Evolutionary conservation across 64 coral and sea anemone genomes (phyloP), one percentile per base, ranked within the genome.

Genomic region (Porites lutea): DNA sequence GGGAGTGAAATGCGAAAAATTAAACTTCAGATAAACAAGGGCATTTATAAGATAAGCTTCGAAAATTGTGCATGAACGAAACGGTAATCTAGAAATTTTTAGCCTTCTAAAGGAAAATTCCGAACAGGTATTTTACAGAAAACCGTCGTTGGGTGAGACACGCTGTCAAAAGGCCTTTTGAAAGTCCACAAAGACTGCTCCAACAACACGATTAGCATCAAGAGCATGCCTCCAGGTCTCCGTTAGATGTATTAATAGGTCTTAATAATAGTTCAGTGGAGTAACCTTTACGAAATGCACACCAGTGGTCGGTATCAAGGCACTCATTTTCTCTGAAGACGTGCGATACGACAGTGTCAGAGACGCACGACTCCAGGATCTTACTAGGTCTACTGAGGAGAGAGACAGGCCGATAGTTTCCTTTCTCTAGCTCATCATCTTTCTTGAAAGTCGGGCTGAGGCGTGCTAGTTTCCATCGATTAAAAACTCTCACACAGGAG

Each of bases 321-420:
- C 62, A 16, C 62, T 88, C 37, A 14, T 85, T 76, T 23, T 83
- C 59, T 21, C 19, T 16, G 11, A 68, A 69, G 15, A 91, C 78
- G 44, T 91, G 89, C 22, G 49, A n/a, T 16, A 72, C 27, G 45
- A 91, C 47, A 11, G 78, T 27, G 65, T 72, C 89, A 18, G 47
- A 50, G 15, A 72, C 65, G 60, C 76, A 65, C 19, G 77, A 77
- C 74, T 89, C 87, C 70, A 88, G 10, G 48, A 88, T 88, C 45
- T 74, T 88, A 54, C 86, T 88, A 22, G 86, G 86, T 57, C 75
- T 54, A 59, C 86, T 74, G 13, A 88, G 86, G 15, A 88, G 70
- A 23, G 70, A 88, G 16, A 88, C 8, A 59, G 86, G 86, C 18
- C 86, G 49, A 76, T 88, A 88, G 52, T 88, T 88, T 20, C 65